These are phyloP conservation scores for Bradynema listronoti DNA, from an alignment of 1,140 invertebrate species.

Conservation along the genomic window DNA sequence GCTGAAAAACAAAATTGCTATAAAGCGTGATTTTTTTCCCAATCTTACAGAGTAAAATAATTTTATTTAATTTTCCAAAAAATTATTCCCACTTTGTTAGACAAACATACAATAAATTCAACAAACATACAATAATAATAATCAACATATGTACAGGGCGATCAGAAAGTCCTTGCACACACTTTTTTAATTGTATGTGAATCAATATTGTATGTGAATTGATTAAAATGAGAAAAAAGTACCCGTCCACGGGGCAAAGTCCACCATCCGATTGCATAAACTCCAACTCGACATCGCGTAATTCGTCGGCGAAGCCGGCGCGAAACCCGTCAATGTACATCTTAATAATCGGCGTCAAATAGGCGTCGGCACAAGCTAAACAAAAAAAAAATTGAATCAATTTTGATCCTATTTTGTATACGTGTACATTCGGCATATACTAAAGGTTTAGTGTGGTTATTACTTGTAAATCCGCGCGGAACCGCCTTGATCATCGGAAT, in stretches of 20 bases:
- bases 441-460: slow-evolving; percentile 9
- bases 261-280: slow-evolving; percentile 99
- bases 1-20: too few species aligned
- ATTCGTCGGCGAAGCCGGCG: slow-evolving; percentile 72
- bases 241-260: slow-evolving; percentile 83
- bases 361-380: slow-evolving; percentile 82
- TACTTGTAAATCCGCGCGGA: slow-evolving; percentile 66
- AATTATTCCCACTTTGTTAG: too few species aligned
- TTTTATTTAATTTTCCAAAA: too few species aligned
- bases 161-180: too few species aligned
- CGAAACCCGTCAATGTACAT: slow-evolving; percentile 79
- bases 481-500: slow-evolving; percentile 93
- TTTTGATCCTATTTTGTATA: neutral
- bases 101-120: too few species aligned
- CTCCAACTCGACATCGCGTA: slow-evolving; percentile 65
- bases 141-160: neutral
- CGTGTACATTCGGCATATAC: slow-evolving; percentile 6
- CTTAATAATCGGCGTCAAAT: slow-evolving; percentile 89
- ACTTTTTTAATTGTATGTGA: too few species aligned
- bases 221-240: too few species aligned
- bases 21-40: neutral
- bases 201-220: too few species aligned
- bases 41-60: too few species aligned
- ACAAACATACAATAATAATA: too few species aligned
- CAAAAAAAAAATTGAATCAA: too few species aligned